Base-by-base conservation (phyloP, 2,888 invertebrate genomes). In the Dascillus cervinus region DNA sequence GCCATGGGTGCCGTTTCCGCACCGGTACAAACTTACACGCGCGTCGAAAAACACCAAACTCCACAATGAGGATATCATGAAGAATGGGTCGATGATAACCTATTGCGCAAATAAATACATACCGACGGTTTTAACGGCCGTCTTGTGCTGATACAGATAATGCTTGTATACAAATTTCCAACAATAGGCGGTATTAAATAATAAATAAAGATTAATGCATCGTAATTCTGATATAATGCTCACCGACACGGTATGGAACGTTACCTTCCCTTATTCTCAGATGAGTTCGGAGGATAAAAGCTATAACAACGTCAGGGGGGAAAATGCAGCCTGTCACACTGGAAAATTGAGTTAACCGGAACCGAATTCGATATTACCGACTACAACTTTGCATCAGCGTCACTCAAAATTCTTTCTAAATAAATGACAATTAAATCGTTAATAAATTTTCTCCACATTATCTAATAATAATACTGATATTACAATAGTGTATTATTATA, bases 1-100 rank as follows among this genome's bases (percentile, higher is more conserved):
- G 51, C 40, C 53, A 34, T 40, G 55, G 55, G 56, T 52, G 50
- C 43, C 49, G 47, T 56, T 54, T 47, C 45, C 39, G 41, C 47
- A 42, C 46, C 45, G 42, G 39, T 42, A 39, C 43, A 41, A 40
- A 41, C 43, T 41, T 43, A 47, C 35, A 39, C 34, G 29, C 34
- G 32, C 35, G 39, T 30, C 38, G 35, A 38, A 44, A 39, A 43
- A 41, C 45, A 32, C 39, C 40, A 32, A 38, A 35, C 36, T 35
- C 39, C 39, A 35, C 34, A 29, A 25, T n/a, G 27, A 43, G 30
- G 29, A 39, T 39, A 45, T n/a, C n/a, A n/a, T n/a, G n/a, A n/a
- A n/a, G n/a, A n/a, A n/a, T n/a, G n/a, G n/a, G n/a, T n/a, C n/a
- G n/a, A n/a, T n/a, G n/a, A n/a, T n/a, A n/a, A n/a, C n/a, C n/a